Percentiles rank a stretch among this genome's conserved stretches.
Evolutionary conservation across 2,888 invertebrate species (phyloP).

Genomic region (Phengaris alcon): DNA sequence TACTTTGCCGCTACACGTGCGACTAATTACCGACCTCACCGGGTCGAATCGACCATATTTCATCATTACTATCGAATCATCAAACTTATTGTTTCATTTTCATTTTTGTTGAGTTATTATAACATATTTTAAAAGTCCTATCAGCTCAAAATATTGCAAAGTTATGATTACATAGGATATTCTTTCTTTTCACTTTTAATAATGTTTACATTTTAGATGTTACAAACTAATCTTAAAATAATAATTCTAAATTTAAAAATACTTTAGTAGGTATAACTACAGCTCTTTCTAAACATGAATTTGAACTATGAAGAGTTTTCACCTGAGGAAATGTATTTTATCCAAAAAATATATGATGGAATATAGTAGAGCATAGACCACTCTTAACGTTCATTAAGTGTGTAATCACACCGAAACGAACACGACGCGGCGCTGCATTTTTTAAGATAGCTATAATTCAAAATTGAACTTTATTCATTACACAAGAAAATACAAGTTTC

Average conservation of each 20-base stretch:
- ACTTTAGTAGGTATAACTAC: no score
- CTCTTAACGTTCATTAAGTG: not conserved
- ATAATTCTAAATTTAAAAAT: no score
- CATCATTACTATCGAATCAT: constrained; percentile 31
- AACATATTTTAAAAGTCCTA: not conserved
- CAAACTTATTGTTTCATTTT: not conserved
- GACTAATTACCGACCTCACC: constrained; percentile 51
- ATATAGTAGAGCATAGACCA: not conserved
- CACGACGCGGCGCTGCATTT: no score
- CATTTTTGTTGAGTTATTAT: not conserved
- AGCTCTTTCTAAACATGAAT: no score
- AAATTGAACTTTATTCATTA: no score
- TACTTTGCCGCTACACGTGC: constrained; percentile 50
- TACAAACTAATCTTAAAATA: no score
- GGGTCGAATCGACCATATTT: constrained; percentile 36
- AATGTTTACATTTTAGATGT: no score
- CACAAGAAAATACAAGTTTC: no score
- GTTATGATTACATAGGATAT: not conserved
- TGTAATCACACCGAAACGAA: not conserved
- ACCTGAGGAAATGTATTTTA: not conserved
- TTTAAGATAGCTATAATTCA: no score
- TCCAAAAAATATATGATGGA: not conserved
- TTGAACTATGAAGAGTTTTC: no score
- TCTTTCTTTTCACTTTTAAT: no score
- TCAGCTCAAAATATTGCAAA: not conserved